A percentile compares a stretch with the other conserved stretches of the same genome.
Conservation (phyloP, 2,797 vertebrate genomes). For the Hephaestus fuliginosus region DNA sequence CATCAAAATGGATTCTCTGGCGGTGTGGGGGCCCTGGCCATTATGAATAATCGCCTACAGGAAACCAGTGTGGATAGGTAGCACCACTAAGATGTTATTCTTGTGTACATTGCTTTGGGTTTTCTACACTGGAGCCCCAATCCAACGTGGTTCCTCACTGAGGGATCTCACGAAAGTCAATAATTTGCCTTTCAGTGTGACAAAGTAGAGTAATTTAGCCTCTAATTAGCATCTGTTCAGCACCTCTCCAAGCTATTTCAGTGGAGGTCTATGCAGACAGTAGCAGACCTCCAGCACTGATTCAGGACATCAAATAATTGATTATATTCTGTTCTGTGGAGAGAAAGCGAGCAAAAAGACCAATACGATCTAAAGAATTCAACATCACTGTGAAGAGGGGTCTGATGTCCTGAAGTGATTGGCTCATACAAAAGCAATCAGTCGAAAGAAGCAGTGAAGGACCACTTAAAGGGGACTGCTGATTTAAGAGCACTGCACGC, state of each 20-base stretch:
- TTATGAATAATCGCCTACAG: conserved; percentile 89
- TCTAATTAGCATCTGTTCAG: background rate
- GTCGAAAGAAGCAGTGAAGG: conserved; percentile 74
- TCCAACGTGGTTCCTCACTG: background rate
- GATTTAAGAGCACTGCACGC: conserved; percentile 81
- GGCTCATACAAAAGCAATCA: conserved; percentile 86
- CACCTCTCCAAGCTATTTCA: conserved; percentile 11
- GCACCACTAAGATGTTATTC: conserved; percentile 36
- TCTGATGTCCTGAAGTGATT: conserved; percentile 85
- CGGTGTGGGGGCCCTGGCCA: conserved; percentile 86
- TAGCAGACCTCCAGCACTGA: conserved; percentile 27
- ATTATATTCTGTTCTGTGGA: conserved; percentile 46
- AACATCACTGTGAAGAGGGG: conserved; percentile 60
- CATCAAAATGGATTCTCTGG: conserved; percentile 87
- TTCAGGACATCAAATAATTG: conserved; percentile 42
- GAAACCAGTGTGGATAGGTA: conserved; percentile 89
- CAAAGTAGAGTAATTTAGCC: conserved; percentile 5
- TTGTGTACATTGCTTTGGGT: conserved; percentile 4
- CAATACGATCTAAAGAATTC: conserved; percentile 56
- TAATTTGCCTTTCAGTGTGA: background rate
- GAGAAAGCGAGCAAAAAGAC: conserved; percentile 37
- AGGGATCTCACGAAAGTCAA: conserved; percentile 7
- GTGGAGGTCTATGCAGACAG: conserved; percentile 28
- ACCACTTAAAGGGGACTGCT: conserved; percentile 76
- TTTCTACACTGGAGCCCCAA: conserved; percentile 8